Percentiles rank a stretch among this genome's conserved stretches.
These are phyloP conservation scores for Eristalis intricaria DNA, from an alignment of 2,888 invertebrate genomes.

Conservation along the genomic window DNA sequence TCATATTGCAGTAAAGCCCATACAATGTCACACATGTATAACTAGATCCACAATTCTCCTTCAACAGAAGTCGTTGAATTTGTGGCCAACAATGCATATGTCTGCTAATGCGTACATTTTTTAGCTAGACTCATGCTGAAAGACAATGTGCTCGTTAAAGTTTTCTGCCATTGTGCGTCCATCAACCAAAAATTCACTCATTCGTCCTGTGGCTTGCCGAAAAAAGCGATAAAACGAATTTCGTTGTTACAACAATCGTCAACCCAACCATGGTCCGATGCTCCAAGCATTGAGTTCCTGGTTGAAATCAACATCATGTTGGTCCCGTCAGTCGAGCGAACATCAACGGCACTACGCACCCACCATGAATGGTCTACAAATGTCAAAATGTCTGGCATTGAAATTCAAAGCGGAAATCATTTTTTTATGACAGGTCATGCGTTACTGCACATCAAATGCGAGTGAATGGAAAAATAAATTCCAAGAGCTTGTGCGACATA, in stretches of 20 bases:
- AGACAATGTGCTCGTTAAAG: too few relatives aligned
- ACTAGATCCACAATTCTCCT: too few relatives aligned
- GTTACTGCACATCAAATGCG: background rate
- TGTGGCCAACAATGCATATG: too few relatives aligned
- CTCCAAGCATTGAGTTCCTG: background rate
- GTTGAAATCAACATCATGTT: background rate
- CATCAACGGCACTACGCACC: background rate
- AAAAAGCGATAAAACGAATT: background rate
- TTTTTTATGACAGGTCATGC: background rate
- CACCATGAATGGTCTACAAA: background rate
- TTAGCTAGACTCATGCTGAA: too few relatives aligned
- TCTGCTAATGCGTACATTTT: too few relatives aligned
- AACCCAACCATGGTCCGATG: background rate
- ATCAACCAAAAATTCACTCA: background rate
- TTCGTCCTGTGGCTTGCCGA: background rate
- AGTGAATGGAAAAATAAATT: background rate
- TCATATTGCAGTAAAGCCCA: too few relatives aligned
- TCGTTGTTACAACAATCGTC: background rate
- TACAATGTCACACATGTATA: too few relatives aligned
- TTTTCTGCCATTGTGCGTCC: too few relatives aligned
- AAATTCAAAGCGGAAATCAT: background rate
- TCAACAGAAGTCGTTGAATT: too few relatives aligned
- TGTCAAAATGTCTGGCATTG: background rate
- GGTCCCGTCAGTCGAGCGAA: background rate
- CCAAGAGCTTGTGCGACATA: background rate